Evolutionary conservation across 37 sponge, comb jelly and placozoan species (phyloP).

Genomic region (Bolinopsis microptera): DNA sequence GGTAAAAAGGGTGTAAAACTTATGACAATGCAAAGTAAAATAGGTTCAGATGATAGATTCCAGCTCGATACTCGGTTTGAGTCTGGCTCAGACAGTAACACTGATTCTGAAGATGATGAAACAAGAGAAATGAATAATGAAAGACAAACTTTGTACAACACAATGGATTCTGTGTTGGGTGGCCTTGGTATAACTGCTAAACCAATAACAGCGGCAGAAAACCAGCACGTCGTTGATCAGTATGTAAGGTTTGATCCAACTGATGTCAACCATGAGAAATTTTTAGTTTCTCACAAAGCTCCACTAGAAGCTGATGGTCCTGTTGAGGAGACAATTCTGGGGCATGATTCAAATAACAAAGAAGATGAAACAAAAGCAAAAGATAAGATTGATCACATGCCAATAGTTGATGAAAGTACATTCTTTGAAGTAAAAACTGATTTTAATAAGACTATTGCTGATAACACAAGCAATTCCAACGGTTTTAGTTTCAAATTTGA

Average conservation of each 20-base stretch:
- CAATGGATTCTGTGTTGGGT: neutral
- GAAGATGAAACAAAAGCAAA: neutral
- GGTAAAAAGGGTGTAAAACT: constrained; percentile 32
- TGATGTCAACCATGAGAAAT: constrained; percentile 5
- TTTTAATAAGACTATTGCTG: neutral
- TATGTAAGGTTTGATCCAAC: constrained; percentile 51
- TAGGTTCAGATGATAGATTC: constrained; percentile 58
- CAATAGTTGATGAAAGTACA: constrained; percentile 13
- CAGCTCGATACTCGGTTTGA: constrained; percentile 1
- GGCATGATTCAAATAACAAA: neutral
- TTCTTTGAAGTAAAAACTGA: constrained; percentile 55
- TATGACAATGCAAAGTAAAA: constrained; percentile 30
- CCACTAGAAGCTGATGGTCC: neutral
- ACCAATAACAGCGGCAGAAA: neutral
- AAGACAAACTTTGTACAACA: neutral
- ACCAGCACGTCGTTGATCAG: neutral
- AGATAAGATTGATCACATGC: neutral
- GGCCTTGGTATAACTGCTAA: neutral
- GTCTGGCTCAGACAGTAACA: neutral
- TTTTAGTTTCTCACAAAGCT: neutral
- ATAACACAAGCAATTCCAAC: too few relatives aligned
- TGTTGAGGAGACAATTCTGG: neutral
- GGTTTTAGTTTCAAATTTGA: neutral
- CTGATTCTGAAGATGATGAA: neutral
- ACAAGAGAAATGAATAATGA: neutral